These are phyloP conservation scores for Orchestia grillus DNA, from an alignment of 1,140 invertebrate species.

Conservation along the genomic window DNA sequence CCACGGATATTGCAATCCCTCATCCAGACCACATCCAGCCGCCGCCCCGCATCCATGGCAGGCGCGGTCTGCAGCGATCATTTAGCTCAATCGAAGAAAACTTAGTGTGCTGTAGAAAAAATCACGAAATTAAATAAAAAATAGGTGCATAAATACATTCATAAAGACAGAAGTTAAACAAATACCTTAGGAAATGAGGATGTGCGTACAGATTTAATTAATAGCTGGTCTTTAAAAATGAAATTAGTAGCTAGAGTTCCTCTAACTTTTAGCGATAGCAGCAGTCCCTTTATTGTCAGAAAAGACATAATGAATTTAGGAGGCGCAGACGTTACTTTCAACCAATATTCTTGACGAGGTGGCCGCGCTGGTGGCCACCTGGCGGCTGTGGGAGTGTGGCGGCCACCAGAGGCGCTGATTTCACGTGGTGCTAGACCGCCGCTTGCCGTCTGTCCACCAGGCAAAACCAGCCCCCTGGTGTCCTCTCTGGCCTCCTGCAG, in stretches of 20 bases:
- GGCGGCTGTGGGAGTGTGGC: too few species aligned
- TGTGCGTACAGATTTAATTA: not conserved
- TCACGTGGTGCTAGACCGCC: slow-evolving; percentile 44
- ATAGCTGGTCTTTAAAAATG: not conserved
- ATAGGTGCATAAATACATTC: too few species aligned
- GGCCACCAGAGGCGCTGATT: slow-evolving; percentile 24
- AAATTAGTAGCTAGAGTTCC: not conserved
- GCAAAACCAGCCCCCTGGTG: not conserved
- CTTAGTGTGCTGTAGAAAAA: too few species aligned
- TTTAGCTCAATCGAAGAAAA: too few species aligned
- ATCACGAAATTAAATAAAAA: too few species aligned
- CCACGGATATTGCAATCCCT: too few species aligned
- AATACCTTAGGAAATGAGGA: not conserved
- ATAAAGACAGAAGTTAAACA: too few species aligned
- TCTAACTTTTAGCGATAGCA: not conserved
- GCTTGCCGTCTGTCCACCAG: slow-evolving; percentile 18
- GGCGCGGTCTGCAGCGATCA: too few species aligned
- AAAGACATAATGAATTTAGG: not conserved
- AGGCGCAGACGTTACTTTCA: not conserved
- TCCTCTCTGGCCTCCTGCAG: not conserved
- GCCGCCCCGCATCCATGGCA: too few species aligned
- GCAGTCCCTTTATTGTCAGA: not conserved
- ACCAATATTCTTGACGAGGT: not conserved
- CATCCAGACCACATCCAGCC: too few species aligned
- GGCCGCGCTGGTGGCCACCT: too few species aligned